Base-by-base conservation (phyloP, 2,888 invertebrate species). In the Noctua fimbriata region DNA sequence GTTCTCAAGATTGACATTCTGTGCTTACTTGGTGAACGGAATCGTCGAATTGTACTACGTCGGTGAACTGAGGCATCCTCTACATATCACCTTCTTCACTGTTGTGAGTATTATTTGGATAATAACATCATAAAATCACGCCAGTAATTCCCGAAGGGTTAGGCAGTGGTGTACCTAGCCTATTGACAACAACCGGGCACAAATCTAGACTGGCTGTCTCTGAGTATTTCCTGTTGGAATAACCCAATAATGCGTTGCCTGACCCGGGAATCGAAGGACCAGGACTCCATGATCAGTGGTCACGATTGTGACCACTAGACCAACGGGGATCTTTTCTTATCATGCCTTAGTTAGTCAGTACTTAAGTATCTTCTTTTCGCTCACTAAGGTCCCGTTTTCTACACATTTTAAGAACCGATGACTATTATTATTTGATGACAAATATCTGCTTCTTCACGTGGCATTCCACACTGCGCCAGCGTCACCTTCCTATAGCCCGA, bases 1-100 rank as follows among this genome's bases (percentile, higher is more conserved):
- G 0, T 94, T 98, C 32, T 98, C 98, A 84, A 97, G 98, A 88
- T 93, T 98, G 78, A 98, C 98, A 0, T 98, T 98, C 92, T 98
- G 98, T 88, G 98, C 98, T 2, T 98, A 98, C 92, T 95, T 98
- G 73, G 97, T 98, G 52, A 98, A 98, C 91, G 98, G 98, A 6
- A 94, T 98, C 41, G 97, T 98, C 0, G 98, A 98, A 91, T 92
- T 98, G 80, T 97, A 98, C 93, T 97, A 97, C 87, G 95, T 97
- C 9, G 97, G 98, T 2, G 97, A 97, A 71, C 88, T 97, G 66
- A 95, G 98, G 89, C 96, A 97, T 92, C 97, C 98, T 1, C 93
- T 97, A 69, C 97, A 97, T 90, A 96, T 98, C 89, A 97, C 97
- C 69, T 97, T 97, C 90, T 97, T 97, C 85, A 97, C 97, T 92